Conservation (phyloP, 2,797 vertebrate species). For the Notolabrus celidotus region DNA sequence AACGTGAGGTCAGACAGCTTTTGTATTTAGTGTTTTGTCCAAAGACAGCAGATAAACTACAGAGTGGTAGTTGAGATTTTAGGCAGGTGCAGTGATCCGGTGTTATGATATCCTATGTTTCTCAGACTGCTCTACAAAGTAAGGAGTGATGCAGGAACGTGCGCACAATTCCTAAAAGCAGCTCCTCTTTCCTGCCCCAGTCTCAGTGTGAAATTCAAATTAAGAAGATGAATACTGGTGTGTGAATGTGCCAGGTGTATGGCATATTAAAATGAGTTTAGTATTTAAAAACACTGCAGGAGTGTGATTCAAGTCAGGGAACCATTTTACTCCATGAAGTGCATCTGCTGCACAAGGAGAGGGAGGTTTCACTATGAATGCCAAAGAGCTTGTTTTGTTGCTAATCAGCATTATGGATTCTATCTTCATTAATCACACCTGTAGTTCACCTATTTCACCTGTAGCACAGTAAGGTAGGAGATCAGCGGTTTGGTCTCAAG, state of each 20-base stretch:
- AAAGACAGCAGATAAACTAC: too few relatives aligned
- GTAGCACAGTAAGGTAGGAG: background rate
- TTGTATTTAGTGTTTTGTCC: background rate
- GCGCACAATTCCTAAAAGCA: background rate
- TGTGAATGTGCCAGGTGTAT: conserved; percentile 5
- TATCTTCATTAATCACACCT: too few relatives aligned
- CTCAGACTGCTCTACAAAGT: background rate
- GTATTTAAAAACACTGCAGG: background rate
- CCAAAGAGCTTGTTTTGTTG: too few relatives aligned
- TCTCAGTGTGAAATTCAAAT: background rate
- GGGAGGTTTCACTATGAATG: too few relatives aligned
- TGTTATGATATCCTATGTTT: background rate
- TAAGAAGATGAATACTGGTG: background rate
- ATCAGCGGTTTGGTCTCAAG: too few relatives aligned
- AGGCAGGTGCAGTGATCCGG: background rate
- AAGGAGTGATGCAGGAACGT: background rate
- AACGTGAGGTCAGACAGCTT: background rate
- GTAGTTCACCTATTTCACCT: too few relatives aligned
- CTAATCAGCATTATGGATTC: too few relatives aligned
- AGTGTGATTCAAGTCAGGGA: background rate
- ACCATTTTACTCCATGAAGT: background rate
- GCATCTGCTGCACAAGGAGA: background rate
- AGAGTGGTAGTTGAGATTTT: background rate
- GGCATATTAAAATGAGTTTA: background rate
- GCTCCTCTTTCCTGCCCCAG: background rate